Base-by-base conservation (phyloP, 2,113 vertebrate species). In the Larimichthys crocea region DNA sequence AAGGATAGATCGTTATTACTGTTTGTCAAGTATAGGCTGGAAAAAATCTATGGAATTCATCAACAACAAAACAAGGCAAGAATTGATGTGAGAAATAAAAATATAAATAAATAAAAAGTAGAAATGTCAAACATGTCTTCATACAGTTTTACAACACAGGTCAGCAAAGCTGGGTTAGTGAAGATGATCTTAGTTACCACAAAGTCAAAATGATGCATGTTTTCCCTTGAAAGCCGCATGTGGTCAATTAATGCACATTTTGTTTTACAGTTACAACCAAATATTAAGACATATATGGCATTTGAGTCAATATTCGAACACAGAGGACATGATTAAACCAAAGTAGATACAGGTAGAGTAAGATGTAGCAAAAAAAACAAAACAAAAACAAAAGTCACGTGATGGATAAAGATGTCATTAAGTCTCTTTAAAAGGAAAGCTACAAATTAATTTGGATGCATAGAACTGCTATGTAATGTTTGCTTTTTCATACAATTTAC, bases 361-460 rank as follows among this genome's bases (percentile, higher is more conserved):
- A 74, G 20, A 48, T 61, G 16, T 10, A 29, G 22, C 52, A 26
- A 82, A 59, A 57, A 44, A 29, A 22, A 19, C 31, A n/a, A n/a
- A n/a, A n/a, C n/a, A 46, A 0, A 8, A 5, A 20, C n/a, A 5
- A 31, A 31, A 40, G 10, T 64, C 42, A 78, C 29, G 10, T 60
- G 60, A 76, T 61, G 62, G 55, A 72, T 62, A 65, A 76, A 72
- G 62, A 78, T 70, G 46, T 69, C 10, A 40, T 49, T 19, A 76
- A 20, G 20, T 63, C 44, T 82, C 44, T 57, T 84, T 64, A 81
- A 82, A 79, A 86, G 24, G 85, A 90, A 91, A 90, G 88, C 89
- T 92, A 90, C 88, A 76, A 87, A 86, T 74, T 12, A 73, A 88
- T 69, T 75, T 55, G 55, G 48, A 86, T 90, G 90, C 88, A 89